Evolutionary conservation across 2,888 invertebrate species (phyloP), one percentile per base, ranked within the genome.

Genomic region (Eupithecia tripunctaria): DNA sequence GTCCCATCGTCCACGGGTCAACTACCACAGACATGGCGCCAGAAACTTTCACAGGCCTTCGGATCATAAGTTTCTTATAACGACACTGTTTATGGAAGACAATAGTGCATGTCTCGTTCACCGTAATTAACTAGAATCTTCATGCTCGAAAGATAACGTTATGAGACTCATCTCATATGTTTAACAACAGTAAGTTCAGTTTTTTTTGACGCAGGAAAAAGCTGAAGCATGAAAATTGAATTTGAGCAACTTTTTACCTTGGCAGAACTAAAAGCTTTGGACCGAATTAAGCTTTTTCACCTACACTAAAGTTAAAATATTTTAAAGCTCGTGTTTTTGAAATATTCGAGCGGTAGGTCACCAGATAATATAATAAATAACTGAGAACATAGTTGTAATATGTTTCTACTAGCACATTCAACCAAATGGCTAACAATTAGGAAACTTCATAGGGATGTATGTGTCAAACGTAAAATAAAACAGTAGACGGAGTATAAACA

Each of bases 1-100:
- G 7, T 60, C 62, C 21, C n/a, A 32, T n/a, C 32, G 27, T n/a
- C 32, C 29, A 62, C 29, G 32, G 62, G 18, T 32, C n/a, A 32
- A 36, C 1, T 63, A 10, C 6, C 62, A 29, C 29, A 63, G 62
- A 29, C 32, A 32, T 32, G 62, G 62, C 36, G 62, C 62, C 62
- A 32, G 62, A 21, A 36, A 63, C n/a, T 36, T 63, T 29, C 62
- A 27, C 6, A 63, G 62, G 32, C 62, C n/a, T 36, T 32, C 18
- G 32, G 62, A 63, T 63, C 62, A 32, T 63, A n/a, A 21, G n/a
- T 63, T 63, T 32, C 3, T 62, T 36, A 36, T 36, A 63, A 10
- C 29, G 36, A 36, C 36, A 63, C 21, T 63, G 5, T 63, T 36
- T 21, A 36, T 63, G 12, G 36, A 3, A 18, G 32, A 62, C 62